Conservation (phyloP, 2,888 invertebrate genomes). For the Metellina segmentata region DNA sequence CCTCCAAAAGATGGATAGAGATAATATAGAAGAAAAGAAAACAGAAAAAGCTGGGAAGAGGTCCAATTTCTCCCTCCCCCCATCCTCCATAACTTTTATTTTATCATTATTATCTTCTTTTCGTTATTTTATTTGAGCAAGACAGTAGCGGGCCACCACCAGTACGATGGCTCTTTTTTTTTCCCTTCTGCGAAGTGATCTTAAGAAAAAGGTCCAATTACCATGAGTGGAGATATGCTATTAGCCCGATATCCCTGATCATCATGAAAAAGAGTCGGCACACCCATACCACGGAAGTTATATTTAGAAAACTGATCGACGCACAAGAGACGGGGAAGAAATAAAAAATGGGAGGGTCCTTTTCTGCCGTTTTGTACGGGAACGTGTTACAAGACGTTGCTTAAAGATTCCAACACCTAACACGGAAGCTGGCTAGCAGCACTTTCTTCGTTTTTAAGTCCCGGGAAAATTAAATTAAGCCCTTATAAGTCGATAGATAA, state of each 20-base stretch:
- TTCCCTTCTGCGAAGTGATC: conserved; percentile 38
- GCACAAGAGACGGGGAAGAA: background rate
- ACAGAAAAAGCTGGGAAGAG: conserved; percentile 46
- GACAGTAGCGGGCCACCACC: conserved; percentile 47
- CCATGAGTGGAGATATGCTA: conserved; percentile 64
- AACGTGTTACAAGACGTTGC: background rate
- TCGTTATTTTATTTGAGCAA: background rate
- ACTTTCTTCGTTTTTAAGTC: no score
- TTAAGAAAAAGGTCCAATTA: conserved; percentile 61
- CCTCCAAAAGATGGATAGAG: conserved; percentile 30
- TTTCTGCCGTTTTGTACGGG: background rate
- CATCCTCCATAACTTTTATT: background rate
- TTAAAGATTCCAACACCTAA: background rate
- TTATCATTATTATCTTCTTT: background rate
- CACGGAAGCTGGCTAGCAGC: background rate
- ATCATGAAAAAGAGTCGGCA: conserved; percentile 15
- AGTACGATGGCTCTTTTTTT: conserved; percentile 1
- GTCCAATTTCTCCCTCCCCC: conserved; percentile 34
- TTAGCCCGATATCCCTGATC: conserved; percentile 45
- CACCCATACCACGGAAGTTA: conserved; percentile 44
- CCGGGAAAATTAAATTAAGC: no score
- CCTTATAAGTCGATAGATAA: no score
- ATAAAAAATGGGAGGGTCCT: background rate
- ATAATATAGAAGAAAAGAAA: conserved; percentile 24
- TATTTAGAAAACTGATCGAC: conserved; percentile 56